Evolutionary conservation across 2,113 vertebrate genomes (phyloP).

Genomic region (Ranitomeya variabilis): DNA sequence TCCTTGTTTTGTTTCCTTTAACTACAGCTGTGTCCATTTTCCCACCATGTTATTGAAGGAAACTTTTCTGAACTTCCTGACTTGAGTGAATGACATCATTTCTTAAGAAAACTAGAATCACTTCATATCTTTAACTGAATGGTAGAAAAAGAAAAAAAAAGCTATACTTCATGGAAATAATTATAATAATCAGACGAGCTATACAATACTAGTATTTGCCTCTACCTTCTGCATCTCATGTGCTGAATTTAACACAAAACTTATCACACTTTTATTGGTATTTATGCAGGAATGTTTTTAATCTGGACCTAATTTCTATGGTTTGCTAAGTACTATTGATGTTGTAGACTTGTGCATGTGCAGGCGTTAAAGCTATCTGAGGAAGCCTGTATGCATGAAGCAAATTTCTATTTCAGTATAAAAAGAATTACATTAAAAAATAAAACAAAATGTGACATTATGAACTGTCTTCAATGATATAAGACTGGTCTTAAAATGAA

Average conservation of each 20-base stretch:
- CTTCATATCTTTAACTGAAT: background rate
- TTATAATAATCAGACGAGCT: background rate
- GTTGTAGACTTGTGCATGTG: too few relatives aligned
- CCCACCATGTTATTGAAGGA: slow-evolving; percentile 26
- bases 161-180: background rate
- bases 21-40: slow-evolving; percentile 10
- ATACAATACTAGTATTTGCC: background rate
- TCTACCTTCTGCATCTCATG: background rate
- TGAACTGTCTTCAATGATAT: background rate
- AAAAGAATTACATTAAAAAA: too few relatives aligned
- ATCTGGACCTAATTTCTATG: too few relatives aligned
- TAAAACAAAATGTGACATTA: too few relatives aligned
- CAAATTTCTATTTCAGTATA: too few relatives aligned
- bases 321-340: too few relatives aligned
- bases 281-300: background rate
- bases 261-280: background rate
- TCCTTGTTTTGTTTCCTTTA: slow-evolving; percentile 12
- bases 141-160: background rate
- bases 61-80: background rate
- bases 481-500: background rate
- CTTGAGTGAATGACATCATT: slow-evolving; percentile 4
- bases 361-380: too few relatives aligned
- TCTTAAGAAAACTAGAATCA: background rate
- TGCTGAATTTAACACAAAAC: background rate
- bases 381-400: too few relatives aligned